Percentiles rank a stretch among this genome's conserved stretches.
Conservation (phyloP, 2,888 invertebrate genomes). For the Campaea margaritaria region DNA sequence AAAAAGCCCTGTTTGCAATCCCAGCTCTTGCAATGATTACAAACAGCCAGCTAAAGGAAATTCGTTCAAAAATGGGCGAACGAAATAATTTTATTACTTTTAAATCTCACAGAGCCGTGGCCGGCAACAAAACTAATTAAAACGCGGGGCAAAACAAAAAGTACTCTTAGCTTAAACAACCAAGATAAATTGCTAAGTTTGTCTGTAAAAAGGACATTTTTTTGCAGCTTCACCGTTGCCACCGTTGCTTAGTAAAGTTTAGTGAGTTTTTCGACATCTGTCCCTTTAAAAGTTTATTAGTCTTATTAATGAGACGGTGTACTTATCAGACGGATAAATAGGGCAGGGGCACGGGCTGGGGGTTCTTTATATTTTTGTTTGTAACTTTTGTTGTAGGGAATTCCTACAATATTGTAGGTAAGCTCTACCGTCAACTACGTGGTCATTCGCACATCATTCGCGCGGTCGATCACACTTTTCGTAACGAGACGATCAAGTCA, state of each 20-base stretch:
- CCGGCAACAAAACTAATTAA: conserved; percentile 73
- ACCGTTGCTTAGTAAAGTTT: conserved; percentile 41
- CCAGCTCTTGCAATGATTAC: conserved; percentile 3
- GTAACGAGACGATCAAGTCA: too few species aligned
- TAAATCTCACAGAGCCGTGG: conserved; percentile 59
- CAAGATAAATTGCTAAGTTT: conserved; percentile 76
- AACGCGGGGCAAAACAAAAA: conserved; percentile 64
- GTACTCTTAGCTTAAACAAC: conserved; percentile 61
- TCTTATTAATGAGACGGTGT: conserved; percentile 21
- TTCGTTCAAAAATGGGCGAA: conserved; percentile 25
- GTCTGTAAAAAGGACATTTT: conserved; percentile 54
- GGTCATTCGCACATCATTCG: too few species aligned
- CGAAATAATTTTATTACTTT: conserved; percentile 62
- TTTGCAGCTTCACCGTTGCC: conserved; percentile 31
- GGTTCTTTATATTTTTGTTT: conserved; percentile 6
- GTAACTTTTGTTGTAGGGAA: not conserved
- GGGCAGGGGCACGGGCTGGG: not conserved
- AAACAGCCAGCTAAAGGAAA: conserved; percentile 12
- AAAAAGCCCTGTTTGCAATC: not conserved
- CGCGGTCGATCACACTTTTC: too few species aligned
- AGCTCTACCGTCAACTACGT: not conserved
- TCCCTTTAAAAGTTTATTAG: conserved; percentile 34
- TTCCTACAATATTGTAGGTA: too few species aligned
- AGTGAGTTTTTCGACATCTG: conserved; percentile 33
- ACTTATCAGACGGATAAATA: conserved; percentile 23